Evolutionary conservation across 2,888 invertebrate genomes (phyloP).

Genomic region (Plutella xylostella): DNA sequence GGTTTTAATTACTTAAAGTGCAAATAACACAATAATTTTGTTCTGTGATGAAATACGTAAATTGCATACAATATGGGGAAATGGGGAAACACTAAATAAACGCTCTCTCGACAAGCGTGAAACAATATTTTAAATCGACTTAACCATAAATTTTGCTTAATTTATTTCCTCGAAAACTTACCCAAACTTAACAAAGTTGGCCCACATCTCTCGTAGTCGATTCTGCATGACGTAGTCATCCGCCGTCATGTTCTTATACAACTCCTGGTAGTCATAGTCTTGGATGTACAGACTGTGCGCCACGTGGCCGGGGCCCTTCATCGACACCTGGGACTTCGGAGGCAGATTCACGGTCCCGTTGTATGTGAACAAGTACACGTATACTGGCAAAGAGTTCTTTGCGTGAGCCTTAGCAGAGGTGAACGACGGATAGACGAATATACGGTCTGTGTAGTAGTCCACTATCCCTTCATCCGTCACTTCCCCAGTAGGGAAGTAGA

Average conservation of each 20-base stretch:
- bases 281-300: neutral
- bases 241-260: conserved; percentile 3
- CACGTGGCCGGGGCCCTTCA: conserved; percentile 2
- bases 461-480: neutral
- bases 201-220: conserved; percentile 1
- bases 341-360: neutral
- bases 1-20: too few species aligned
- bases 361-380: conserved; percentile 1
- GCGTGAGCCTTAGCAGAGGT: conserved; percentile 2
- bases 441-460: conserved; percentile 1
- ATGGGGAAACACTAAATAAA: too few species aligned
- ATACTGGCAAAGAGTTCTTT: neutral
- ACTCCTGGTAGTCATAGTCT: neutral
- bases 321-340: neutral
- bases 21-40: too few species aligned
- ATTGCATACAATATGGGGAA: too few species aligned
- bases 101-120: too few species aligned
- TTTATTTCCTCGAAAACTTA: too few species aligned
- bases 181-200: conserved; percentile 5
- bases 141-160: too few species aligned
- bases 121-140: too few species aligned
- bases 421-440: neutral
- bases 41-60: too few species aligned
- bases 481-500: neutral
- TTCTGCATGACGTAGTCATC: neutral